Conservation (phyloP, 2,113 vertebrate genomes). For the Gymnobelideus leadbeateri region DNA sequence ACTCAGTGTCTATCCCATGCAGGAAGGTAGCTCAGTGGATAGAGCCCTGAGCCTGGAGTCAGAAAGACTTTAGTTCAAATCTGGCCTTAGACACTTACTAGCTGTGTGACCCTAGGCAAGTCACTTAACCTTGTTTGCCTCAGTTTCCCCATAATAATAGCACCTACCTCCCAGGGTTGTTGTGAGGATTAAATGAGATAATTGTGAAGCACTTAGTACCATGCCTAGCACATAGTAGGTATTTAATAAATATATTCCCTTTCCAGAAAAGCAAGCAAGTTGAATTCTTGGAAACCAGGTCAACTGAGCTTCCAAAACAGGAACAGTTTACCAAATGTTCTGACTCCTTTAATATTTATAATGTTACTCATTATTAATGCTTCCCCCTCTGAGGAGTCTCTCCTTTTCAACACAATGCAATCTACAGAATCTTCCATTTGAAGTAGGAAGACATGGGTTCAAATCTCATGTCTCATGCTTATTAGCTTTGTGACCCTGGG, state of each 20-base stretch:
- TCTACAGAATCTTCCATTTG: neutral
- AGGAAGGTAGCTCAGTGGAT: neutral
- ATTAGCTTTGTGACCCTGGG: neutral
- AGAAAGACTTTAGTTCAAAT: neutral
- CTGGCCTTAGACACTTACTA: neutral
- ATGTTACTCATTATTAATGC: neutral
- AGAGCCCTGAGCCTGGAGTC: neutral
- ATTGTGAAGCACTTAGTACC: neutral
- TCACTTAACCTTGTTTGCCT: neutral
- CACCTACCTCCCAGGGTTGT: neutral
- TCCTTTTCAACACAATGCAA: neutral
- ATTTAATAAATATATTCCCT: neutral
- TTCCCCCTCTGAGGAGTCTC: neutral
- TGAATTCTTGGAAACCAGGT: neutral
- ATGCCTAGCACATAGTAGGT: neutral
- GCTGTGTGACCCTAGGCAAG: neutral
- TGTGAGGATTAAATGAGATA: neutral
- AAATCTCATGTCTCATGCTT: neutral
- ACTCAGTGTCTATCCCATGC: neutral
- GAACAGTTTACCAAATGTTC: neutral
- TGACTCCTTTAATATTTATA: neutral
- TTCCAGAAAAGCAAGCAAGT: neutral
- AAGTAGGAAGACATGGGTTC: neutral
- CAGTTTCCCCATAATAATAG: neutral
- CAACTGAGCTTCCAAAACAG: neutral